These are phyloP conservation scores for Drosophila parvula DNA, from an alignment of 1,140 invertebrate genomes.

Conservation along the genomic window DNA sequence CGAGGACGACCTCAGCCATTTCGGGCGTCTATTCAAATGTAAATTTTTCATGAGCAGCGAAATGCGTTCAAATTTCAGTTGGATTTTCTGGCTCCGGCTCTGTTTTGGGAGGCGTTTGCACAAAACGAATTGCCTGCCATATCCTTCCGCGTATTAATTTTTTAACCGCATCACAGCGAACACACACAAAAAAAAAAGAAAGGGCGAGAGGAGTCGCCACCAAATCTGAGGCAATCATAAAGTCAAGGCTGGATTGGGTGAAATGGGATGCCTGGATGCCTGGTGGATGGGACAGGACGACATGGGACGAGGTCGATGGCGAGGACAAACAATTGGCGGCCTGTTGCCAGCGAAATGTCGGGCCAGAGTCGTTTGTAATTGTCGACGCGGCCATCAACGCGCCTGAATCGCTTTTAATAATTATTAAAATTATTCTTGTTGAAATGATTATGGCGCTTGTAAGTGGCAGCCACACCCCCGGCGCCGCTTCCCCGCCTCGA, in stretches of 20 bases:
- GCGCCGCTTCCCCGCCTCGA: constrained; percentile 23
- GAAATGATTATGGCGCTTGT: constrained; percentile 81
- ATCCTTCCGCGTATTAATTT: constrained; percentile 82
- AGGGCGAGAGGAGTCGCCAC: background rate
- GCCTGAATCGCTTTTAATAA: constrained; percentile 74
- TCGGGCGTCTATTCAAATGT: constrained; percentile 74
- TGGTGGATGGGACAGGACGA: background rate
- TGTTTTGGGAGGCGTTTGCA: constrained; percentile 52
- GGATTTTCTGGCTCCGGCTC: constrained; percentile 45
- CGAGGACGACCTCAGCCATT: constrained; percentile 19
- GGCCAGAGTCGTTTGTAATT: constrained; percentile 65
- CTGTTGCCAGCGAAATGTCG: constrained; percentile 63
- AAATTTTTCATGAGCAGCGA: constrained; percentile 78
- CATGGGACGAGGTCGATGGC: constrained; percentile 5
- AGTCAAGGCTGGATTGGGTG: constrained; percentile 56
- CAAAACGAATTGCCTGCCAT: constrained; percentile 82
- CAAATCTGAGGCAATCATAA: constrained; percentile 66
- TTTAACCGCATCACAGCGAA: constrained; percentile 71
- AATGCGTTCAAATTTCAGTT: constrained; percentile 64
- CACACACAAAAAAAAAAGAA: constrained; percentile 1
- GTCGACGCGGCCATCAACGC: constrained; percentile 67
- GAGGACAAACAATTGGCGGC: constrained; percentile 62
- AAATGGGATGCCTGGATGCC: constrained; percentile 8
- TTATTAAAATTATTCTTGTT: constrained; percentile 83
- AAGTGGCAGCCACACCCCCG: constrained; percentile 60